These are phyloP conservation scores for Neodon shergylaensis DNA, from an alignment of 2,113 vertebrate genomes.

Conservation along the genomic window DNA sequence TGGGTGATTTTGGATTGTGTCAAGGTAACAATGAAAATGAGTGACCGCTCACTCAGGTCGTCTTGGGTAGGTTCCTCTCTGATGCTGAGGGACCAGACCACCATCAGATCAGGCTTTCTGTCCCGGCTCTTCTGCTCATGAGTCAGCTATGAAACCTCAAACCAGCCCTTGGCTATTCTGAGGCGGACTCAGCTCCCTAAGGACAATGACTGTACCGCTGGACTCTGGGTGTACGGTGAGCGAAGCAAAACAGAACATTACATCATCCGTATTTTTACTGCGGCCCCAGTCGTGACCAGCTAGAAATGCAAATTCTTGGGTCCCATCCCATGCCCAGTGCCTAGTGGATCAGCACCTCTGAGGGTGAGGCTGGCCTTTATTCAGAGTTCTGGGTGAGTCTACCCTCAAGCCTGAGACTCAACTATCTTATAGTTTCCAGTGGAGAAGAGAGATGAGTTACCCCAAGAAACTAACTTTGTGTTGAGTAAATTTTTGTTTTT, in stretches of 20 bases:
- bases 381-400: background rate
- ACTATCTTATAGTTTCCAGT: background rate
- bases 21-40: background rate
- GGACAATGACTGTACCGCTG: background rate
- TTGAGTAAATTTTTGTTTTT: background rate
- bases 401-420: background rate
- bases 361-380: background rate
- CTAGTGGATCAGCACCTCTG: background rate
- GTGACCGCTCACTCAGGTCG: no score
- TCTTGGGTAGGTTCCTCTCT: background rate
- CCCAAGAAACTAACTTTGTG: background rate
- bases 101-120: background rate
- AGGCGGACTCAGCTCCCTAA: background rate
- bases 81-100: background rate
- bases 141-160: background rate
- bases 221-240: background rate
- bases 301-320: background rate
- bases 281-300: no score
- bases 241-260: background rate
- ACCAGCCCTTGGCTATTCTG: background rate
- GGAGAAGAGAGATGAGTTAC: background rate
- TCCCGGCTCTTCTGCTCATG: background rate
- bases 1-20: background rate
- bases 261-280: background rate
- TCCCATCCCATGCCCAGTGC: no score